Conservation (phyloP, 2,113 vertebrate species). For the Maccullochella peelii region DNA sequence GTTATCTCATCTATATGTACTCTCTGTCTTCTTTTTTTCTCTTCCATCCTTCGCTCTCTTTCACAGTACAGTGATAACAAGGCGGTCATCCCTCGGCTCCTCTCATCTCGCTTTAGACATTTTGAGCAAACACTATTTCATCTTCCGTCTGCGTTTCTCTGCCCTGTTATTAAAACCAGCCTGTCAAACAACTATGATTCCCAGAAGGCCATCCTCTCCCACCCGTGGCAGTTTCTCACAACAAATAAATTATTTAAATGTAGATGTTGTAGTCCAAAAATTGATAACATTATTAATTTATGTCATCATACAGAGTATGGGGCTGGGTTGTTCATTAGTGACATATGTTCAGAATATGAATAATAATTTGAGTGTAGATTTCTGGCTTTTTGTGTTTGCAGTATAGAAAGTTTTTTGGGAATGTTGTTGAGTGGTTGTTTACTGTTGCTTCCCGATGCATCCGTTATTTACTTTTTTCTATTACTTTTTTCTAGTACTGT, state of each 20-base stretch:
- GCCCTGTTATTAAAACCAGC: slow-evolving; percentile 61
- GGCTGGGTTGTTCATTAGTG: slow-evolving; percentile 36
- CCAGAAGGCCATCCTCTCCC: slow-evolving; percentile 51
- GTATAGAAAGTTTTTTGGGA: background rate
- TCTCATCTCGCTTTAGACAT: slow-evolving; percentile 62
- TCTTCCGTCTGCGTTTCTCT: slow-evolving; percentile 58
- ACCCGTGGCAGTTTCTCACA: slow-evolving; percentile 55
- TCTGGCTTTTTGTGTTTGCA: slow-evolving; percentile 11
- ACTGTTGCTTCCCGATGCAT: slow-evolving; percentile 2
- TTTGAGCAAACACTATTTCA: slow-evolving; percentile 67
- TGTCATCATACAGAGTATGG: slow-evolving; percentile 40
- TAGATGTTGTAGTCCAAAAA: slow-evolving; percentile 69
- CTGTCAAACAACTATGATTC: slow-evolving; percentile 54
- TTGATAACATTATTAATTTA: slow-evolving; percentile 72
- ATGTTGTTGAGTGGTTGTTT: slow-evolving; percentile 1
- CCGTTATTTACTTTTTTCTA: slow-evolving; percentile 6
- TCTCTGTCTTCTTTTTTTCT: background rate
- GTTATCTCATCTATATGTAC: slow-evolving; percentile 24
- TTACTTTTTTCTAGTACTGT: background rate
- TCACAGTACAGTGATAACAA: slow-evolving; percentile 56
- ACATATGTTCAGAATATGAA: slow-evolving; percentile 29
- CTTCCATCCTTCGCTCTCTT: slow-evolving; percentile 5
- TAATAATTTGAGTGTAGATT: slow-evolving; percentile 23
- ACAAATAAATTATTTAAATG: slow-evolving; percentile 77
- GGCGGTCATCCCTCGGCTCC: slow-evolving; percentile 44